Evolutionary conservation across 2,888 invertebrate genomes (phyloP), one percentile per base, ranked within the genome.

Genomic region (Erynnis tages): DNA sequence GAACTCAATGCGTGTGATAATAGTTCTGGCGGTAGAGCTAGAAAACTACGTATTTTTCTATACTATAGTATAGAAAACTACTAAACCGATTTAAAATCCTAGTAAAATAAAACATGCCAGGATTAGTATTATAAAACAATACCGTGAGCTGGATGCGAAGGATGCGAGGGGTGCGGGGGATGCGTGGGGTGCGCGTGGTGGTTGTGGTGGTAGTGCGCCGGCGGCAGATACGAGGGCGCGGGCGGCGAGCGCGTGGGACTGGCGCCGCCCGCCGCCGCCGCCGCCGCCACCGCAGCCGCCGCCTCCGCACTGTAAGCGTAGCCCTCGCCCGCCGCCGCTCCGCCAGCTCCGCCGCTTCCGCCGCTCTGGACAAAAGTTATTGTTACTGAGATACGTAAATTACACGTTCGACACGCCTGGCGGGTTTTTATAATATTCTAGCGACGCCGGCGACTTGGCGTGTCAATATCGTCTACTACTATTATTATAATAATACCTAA

Each of bases 201-300:
- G 70, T 57, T 60, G 53, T 59, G 85, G 75, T 79, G 85, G 77
- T 82, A 84, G 71, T 86, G 85, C 64, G 82, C 84, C 61, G 79
- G 85, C 64, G 86, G 84, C 64, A 82, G 76, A 68, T 83, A 83
- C 60, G 81, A 72, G 58, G 84, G 82, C 62, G 83, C 84, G 47
- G 96, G 96, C 68, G 96, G 96, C 13, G 95, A 95, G 69, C 95
- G 91, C 53, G 94, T 92, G 34, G 96, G 96, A 81, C 96, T 96
- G 67, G 94, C 93, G 66, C 94, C 93, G 66, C 66, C 70, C 50
- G 77, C 76, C 66, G 67, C 67, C 49, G 76, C 76, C 60, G 63
- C 65, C 77, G 76, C 70, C 53, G 66, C 67, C 57, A 71, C 71
- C 54, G 70, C 63, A n/a, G n/a, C n/a, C n/a, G 67, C 67, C 49